phyloP scores from a whole-genome alignment of 2,888 invertebrate species.

The Mimas tiliae region DNA sequence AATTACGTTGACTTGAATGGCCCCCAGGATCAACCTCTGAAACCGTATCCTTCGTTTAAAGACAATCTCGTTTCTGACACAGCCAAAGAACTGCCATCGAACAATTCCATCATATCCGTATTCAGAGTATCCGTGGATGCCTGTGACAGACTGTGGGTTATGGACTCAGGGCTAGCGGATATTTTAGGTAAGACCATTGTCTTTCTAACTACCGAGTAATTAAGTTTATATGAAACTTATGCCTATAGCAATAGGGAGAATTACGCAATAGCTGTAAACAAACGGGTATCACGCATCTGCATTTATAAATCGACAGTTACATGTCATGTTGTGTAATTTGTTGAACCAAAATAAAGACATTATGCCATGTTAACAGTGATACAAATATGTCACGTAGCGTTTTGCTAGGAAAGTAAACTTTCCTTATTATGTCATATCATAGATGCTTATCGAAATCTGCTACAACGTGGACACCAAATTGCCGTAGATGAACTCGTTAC shows the following conservation, averaged over 20 bases:
- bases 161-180: slow-evolving; percentile 91
- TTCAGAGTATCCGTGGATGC: slow-evolving; percentile 90
- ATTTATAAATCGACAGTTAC: background rate
- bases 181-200: slow-evolving; percentile 84
- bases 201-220: slow-evolving; percentile 1
- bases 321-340: slow-evolving; percentile 7
- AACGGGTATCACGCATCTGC: slow-evolving; percentile 14
- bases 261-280: slow-evolving; percentile 1
- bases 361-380: background rate
- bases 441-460: slow-evolving; percentile 4
- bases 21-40: slow-evolving; percentile 88
- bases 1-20: slow-evolving; percentile 87
- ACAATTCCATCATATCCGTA: slow-evolving; percentile 88
- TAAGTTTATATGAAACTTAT: background rate
- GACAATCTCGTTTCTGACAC: slow-evolving; percentile 89
- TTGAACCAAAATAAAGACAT: background rate
- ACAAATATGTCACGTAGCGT: slow-evolving; percentile 7
- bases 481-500: too few species aligned
- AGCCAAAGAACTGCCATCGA: slow-evolving; percentile 75
- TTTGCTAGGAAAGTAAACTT: slow-evolving; percentile 14
- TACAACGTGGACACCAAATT: background rate
- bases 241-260: background rate
- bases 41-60: slow-evolving; percentile 91
- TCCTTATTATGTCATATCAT: slow-evolving; percentile 1
- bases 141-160: slow-evolving; percentile 92